Evolutionary conservation across 2,113 vertebrate species (phyloP).

Genomic region (Strix aluco): DNA sequence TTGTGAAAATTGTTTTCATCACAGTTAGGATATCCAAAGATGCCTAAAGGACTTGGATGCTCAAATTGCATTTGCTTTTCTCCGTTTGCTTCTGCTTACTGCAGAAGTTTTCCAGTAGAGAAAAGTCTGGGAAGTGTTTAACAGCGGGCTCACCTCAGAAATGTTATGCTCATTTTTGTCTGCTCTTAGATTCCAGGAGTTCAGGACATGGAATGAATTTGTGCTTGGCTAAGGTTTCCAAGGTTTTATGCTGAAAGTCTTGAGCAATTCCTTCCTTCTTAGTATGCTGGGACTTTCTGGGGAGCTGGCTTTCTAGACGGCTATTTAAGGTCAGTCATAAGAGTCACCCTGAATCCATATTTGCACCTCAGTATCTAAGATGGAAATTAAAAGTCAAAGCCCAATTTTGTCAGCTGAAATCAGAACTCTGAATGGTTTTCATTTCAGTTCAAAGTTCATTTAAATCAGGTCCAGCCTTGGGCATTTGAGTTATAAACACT

Average conservation of each 20-base stretch:
- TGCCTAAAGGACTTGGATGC: not conserved
- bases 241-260: not conserved
- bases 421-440: not conserved
- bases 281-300: not conserved
- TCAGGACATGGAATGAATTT: constrained; percentile 17
- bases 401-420: constrained; percentile 8
- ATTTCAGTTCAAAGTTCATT: not conserved
- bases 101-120: not conserved
- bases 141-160: constrained; percentile 15
- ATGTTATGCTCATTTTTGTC: not conserved
- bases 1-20: constrained; percentile 10
- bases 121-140: constrained; percentile 35
- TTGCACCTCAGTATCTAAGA: not conserved
- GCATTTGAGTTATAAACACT: not conserved
- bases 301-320: not conserved
- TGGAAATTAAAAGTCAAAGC: not conserved
- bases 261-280: not conserved
- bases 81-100: constrained; percentile 22
- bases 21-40: not conserved
- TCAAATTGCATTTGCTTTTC: constrained; percentile 2
- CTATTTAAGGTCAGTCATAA: not conserved
- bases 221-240: not conserved
- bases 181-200: not conserved
- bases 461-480: not conserved
- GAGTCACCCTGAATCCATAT: not conserved